Conservation (phyloP, 2,113 vertebrate species). For the human (Homo sapiens) region DNA sequence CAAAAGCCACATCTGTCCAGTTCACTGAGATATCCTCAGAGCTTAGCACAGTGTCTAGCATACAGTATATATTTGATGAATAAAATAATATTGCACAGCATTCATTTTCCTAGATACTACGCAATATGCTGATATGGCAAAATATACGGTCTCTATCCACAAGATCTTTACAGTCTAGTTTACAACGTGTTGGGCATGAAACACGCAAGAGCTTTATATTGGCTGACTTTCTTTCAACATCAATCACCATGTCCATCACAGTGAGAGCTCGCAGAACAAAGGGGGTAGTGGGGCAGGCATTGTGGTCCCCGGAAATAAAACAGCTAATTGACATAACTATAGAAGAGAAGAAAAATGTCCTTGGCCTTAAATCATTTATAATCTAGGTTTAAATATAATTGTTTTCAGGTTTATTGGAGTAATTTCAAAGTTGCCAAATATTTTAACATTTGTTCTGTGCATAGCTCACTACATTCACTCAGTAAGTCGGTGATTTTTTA, state of each 20-base stretch:
- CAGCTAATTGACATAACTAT: background rate
- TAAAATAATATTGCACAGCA: background rate
- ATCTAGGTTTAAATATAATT: background rate
- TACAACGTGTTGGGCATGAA: too few relatives aligned
- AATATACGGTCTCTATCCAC: background rate
- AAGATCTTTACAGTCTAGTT: background rate
- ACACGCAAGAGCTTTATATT: background rate
- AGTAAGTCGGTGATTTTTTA: background rate
- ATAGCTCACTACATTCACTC: background rate
- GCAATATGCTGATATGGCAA: background rate
- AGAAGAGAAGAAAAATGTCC: background rate
- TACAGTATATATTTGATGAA: background rate
- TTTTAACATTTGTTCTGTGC: background rate
- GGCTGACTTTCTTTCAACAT: background rate
- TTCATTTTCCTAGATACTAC: background rate
- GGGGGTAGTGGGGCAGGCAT: background rate
- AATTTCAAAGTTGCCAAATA: constrained; percentile 11
- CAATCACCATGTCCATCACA: background rate
- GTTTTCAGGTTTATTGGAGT: background rate
- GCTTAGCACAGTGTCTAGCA: background rate
- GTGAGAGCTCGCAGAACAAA: background rate
- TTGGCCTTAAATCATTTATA: background rate
- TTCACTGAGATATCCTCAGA: background rate
- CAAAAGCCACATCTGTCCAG: background rate
- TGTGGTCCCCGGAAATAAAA: background rate